Evolutionary conservation across 1,140 invertebrate genomes (phyloP).

Genomic region (Belonocnema kinseyi): DNA sequence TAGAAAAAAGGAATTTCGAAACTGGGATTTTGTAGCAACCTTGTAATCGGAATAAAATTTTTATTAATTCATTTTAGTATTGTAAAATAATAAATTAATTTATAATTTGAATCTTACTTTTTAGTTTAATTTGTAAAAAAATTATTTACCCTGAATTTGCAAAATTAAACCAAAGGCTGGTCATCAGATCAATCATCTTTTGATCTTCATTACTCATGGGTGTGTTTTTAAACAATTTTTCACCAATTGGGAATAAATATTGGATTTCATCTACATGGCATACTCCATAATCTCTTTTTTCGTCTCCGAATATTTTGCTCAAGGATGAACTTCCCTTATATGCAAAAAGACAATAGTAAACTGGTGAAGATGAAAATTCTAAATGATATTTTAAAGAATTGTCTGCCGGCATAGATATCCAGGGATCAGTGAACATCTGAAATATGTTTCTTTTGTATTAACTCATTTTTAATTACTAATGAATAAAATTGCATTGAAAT

Average conservation of each 20-base stretch:
- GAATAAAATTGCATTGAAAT: too few relatives aligned
- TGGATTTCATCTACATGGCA: conserved; percentile 85
- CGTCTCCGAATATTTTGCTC: conserved; percentile 81
- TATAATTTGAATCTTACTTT: too few relatives aligned
- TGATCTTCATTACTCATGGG: conserved; percentile 72
- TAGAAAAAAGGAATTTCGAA: too few relatives aligned
- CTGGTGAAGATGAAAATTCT: conserved; percentile 67
- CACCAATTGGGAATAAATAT: conserved; percentile 82
- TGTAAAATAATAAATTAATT: conserved; percentile 14
- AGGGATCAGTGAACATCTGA: conserved; percentile 83
- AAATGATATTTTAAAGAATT: conserved; percentile 77
- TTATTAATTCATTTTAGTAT: not conserved
- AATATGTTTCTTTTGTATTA: conserved; percentile 45
- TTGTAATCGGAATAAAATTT: too few relatives aligned
- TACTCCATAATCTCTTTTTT: conserved; percentile 79
- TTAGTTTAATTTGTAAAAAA: not conserved
- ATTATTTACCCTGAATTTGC: conserved; percentile 64
- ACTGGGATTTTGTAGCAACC: too few relatives aligned
- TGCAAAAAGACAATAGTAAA: conserved; percentile 82
- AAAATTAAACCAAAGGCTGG: conserved; percentile 83
- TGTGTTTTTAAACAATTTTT: conserved; percentile 76
- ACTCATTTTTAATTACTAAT: conserved; percentile 20
- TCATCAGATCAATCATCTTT: conserved; percentile 76
- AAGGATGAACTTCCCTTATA: conserved; percentile 82
- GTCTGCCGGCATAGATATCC: conserved; percentile 79